These are phyloP conservation scores for Cossypha heuglini DNA, from an alignment of 2,797 vertebrate species.

Conservation along the genomic window DNA sequence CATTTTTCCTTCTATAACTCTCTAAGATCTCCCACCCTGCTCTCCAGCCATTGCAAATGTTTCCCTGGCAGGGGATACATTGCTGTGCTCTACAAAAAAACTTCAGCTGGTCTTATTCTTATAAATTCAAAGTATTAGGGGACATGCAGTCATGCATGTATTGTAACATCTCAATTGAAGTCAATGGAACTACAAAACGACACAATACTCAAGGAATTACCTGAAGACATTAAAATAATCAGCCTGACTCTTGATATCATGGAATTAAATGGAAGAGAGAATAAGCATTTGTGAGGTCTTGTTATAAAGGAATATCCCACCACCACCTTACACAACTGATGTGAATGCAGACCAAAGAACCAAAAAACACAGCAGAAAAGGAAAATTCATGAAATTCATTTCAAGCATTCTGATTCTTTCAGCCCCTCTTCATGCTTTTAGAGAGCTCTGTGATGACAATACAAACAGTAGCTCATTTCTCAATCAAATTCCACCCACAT, in stretches of 20 bases:
- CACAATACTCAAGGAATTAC: not conserved
- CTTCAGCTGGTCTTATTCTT: not conserved
- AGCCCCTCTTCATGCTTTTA: not conserved
- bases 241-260: not conserved
- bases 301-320: not conserved
- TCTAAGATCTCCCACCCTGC: not conserved
- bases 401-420: constrained; percentile 40
- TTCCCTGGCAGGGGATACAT: not conserved
- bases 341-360: not conserved
- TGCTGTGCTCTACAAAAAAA: not conserved
- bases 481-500: constrained; percentile 63
- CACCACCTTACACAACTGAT: not conserved
- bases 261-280: not conserved
- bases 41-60: not conserved
- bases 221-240: not conserved
- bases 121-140: not conserved
- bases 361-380: not conserved
- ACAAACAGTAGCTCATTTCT: constrained; percentile 62
- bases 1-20: not conserved
- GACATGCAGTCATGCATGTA: not conserved
- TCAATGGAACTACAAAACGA: not conserved
- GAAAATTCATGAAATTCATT: not conserved
- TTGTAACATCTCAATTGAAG: not conserved
- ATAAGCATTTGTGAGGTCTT: not conserved
- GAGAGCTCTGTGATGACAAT: constrained; percentile 51